Evolutionary conservation across 2,113 vertebrate species (phyloP), one percentile per base, ranked within the genome.

Genomic region (Morone chrysops): DNA sequence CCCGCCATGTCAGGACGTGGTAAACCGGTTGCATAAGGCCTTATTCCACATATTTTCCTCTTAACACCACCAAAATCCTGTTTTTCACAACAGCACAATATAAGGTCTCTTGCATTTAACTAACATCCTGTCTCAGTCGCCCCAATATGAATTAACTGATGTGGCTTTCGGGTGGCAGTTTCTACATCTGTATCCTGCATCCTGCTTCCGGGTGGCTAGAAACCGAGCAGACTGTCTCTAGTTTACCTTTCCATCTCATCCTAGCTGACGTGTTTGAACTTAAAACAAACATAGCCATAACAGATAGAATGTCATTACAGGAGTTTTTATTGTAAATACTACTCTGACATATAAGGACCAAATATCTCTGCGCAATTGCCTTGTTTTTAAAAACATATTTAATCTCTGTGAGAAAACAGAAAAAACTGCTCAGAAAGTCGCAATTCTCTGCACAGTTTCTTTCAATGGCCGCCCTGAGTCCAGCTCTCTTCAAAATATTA

Each of bases 181-280:
- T 61, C 53, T 75, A 22, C 74, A 80, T 84, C 81, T 84, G 87
- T 63, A 84, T 86, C 83, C 84, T 72, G 70, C 81, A 76, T 90
- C 81, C 83, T 87, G 89, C 66, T 48, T 79, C 78, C 83, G 81
- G 87, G 83, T 82, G 83, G 63, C 47, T 56, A 51, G 7, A 60
- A 48, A 48, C 14, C 6, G 48, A 62, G 5, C 63, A 18, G n/a
- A 45, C 20, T 48, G 41, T 31, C n/a, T 54, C 25, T 61, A 7
- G 51, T n/a, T 72, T 40, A 20, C 47, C 8, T 70, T 60, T 43
- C 40, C 54, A 60, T 54, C 43, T 72, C 31, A 65, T 56, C 63
- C 4, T 54, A 16, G 13, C 67, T 36, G 31, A 67, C 4, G 78
- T 2, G 12, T 51, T 36, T 77, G 72, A 57, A 56, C 38, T 75